phyloP scores from a whole-genome alignment of 2,113 vertebrate species.

The Lepidothrix coronata region DNA sequence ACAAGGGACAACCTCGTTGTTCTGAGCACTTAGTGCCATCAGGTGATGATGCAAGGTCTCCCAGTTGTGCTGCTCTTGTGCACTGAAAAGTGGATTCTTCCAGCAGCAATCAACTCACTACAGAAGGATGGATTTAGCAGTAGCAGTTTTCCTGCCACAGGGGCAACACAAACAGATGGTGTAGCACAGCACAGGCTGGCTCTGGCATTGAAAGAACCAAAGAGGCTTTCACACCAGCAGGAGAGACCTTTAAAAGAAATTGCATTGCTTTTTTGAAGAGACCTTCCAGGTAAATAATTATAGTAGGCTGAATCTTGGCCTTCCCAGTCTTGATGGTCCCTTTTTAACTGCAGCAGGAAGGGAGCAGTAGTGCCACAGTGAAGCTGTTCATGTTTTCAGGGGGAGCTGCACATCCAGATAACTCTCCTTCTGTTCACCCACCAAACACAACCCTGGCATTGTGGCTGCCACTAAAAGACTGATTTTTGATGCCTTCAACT shows the following conservation, averaged over 20 bases:
- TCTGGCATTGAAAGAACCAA: not conserved
- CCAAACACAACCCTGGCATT: not conserved
- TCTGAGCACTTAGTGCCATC: not conserved
- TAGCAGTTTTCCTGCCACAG: not conserved
- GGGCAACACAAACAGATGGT: rapidly evolving
- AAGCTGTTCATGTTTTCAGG: not conserved
- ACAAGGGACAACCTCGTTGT: not conserved
- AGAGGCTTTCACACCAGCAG: not conserved
- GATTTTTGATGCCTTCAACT: not conserved
- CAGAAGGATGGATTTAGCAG: not conserved
- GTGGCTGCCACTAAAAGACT: not conserved
- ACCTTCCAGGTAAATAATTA: not conserved
- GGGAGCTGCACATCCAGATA: not conserved
- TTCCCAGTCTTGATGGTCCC: not conserved
- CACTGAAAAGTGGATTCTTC: not conserved
- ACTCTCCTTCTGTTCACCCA: not conserved
- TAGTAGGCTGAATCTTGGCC: not conserved
- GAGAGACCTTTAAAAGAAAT: not conserved
- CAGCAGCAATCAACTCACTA: not conserved
- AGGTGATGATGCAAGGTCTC: not conserved
- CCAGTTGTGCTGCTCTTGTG: not conserved
- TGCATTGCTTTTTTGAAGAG: not conserved
- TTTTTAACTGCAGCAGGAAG: not conserved
- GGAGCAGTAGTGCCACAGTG: not conserved
- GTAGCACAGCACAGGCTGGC: not conserved